These are phyloP conservation scores for Euproctis similis DNA, from an alignment of 2,888 invertebrate species.

Conservation along the genomic window DNA sequence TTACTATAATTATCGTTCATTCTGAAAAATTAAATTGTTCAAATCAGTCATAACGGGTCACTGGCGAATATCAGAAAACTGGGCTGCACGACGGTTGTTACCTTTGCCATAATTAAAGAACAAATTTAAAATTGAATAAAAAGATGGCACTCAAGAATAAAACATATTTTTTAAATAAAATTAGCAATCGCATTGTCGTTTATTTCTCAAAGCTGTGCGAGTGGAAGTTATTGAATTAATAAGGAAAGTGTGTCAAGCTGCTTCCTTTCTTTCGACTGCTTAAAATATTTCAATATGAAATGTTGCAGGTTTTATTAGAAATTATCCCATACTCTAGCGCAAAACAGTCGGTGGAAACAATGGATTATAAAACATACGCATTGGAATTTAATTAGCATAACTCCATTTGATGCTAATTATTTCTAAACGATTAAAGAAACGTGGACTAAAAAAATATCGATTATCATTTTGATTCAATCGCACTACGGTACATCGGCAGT, in stretches of 20 bases:
- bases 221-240: constrained; percentile 1
- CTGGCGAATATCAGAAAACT: constrained; percentile 9
- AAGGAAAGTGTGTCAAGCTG: constrained; percentile 4
- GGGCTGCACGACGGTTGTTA: constrained; percentile 4
- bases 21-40: constrained; percentile 8
- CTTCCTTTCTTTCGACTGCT: constrained; percentile 10
- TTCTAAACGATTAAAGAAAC: too few species aligned
- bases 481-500: too few species aligned
- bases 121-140: too few species aligned
- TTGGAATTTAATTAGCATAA: too few species aligned
- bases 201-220: constrained; percentile 8
- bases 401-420: too few species aligned
- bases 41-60: constrained; percentile 10
- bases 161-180: constrained; percentile 1
- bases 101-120: background rate
- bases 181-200: constrained; percentile 1
- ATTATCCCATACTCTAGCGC: too few species aligned
- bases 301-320: constrained; percentile 5
- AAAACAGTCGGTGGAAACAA: too few species aligned
- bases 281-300: constrained; percentile 19
- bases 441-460: too few species aligned
- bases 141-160: too few species aligned
- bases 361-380: too few species aligned
- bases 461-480: too few species aligned
- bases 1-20: constrained; percentile 16